A percentile compares a stretch with the other conserved stretches of the same genome.
Conservation (phyloP, 2,797 vertebrate species). For the Leucoraja ocellata region DNA sequence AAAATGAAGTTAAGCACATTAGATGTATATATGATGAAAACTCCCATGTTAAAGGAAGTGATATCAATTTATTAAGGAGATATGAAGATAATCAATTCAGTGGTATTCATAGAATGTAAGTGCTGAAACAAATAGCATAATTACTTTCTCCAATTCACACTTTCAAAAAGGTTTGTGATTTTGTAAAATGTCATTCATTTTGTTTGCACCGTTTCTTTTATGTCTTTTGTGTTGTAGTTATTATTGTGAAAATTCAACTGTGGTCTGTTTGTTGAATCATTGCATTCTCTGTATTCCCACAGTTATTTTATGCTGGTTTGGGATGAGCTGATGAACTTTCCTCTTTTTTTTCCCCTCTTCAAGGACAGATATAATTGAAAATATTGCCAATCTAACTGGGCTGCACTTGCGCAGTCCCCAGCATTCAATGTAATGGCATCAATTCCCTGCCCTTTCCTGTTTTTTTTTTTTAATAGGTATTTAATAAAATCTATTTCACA, state of each 20-base stretch:
- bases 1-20: not conserved
- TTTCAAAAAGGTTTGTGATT: not conserved
- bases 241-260: not conserved
- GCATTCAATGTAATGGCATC: not conserved
- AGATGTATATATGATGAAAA: not conserved
- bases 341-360: not conserved
- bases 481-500: conserved; percentile 18
- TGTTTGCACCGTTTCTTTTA: not conserved
- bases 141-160: not conserved
- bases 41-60: not conserved
- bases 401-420: not conserved
- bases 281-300: not conserved
- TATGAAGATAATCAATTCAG: not conserved
- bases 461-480: not conserved
- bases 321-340: not conserved
- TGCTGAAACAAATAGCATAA: not conserved
- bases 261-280: not conserved
- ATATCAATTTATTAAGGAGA: not conserved
- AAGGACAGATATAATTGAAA: not conserved
- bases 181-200: not conserved
- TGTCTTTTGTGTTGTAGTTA: not conserved
- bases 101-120: not conserved
- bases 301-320: not conserved
- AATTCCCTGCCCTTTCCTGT: not conserved
- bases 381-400: not conserved